Base-by-base conservation (phyloP, 2,113 vertebrate species). In the Periophthalmodon schlosseri region DNA sequence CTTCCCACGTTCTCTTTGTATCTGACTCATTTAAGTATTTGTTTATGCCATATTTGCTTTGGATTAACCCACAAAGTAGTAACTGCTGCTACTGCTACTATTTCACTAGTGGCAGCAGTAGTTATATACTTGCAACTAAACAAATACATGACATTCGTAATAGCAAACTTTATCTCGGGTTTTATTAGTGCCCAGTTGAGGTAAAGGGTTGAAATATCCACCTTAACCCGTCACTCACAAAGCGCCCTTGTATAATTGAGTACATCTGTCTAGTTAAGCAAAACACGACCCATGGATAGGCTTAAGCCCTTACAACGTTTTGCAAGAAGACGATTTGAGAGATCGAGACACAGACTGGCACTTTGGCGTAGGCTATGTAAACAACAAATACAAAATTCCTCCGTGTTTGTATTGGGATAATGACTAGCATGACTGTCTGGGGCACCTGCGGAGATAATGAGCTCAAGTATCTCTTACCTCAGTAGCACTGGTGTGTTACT, bases 401-500 rank as follows among this genome's bases (percentile, higher is more conserved):
- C 70, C 61, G 52, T 50, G 70, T 79, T 80, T 88, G 52, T 63
- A 72, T 87, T 82, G 78, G 76, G 66, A 70, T 64, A 14, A 71
- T 72, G 76, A 4, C 50, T 73, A 57, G 57, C 57, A 70, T 36
- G 82, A 74, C 66, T 57, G 81, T 46, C 70, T 4, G 61, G 12
- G 57, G 72, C 85, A 87, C 90, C 89, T 88, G 91, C 88, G 79
- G 89, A 88, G 85, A 76, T 89, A 85, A 91, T 84, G 71, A 79
- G 79, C 64, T 66, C 70, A 81, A 81, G 69, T 77, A 79, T 87
- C 65, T 71, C 74, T 75, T 84, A 84, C 71, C 74, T 89, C 82
- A 75, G 85, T 67, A 84, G 86, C 72, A 49, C 68, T 60, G 58
- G 50, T 72, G 70, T 69, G 81, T 81, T 86, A 88, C 91, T 91